Evolutionary conservation across 2,888 invertebrate genomes (phyloP).

Genomic region (Megastigmus dorsalis): DNA sequence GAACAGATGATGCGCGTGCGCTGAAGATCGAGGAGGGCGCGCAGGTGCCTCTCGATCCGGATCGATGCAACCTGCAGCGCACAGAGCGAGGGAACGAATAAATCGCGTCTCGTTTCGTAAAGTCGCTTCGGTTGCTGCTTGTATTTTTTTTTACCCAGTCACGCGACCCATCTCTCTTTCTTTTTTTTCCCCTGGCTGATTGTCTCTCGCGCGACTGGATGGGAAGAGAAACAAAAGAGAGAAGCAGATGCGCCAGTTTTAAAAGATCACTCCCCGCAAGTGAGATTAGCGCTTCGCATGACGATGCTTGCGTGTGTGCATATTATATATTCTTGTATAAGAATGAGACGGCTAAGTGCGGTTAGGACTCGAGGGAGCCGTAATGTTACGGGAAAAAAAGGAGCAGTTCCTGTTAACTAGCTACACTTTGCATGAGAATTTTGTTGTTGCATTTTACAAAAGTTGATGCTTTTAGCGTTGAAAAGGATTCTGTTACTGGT

Average conservation of each 20-base stretch:
- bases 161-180: conserved; percentile 3
- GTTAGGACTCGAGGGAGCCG: neutral
- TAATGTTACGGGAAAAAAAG: neutral
- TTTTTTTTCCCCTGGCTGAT: no score
- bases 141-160: neutral
- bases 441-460: no score
- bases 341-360: conserved; percentile 23
- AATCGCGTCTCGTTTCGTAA: conserved; percentile 24
- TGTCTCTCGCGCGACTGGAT: no score
- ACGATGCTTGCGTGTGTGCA: neutral
- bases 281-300: neutral
- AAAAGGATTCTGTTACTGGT: no score
- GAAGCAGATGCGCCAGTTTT: conserved; percentile 25
- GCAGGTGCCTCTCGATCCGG: neutral
- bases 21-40: neutral
- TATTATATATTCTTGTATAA: no score
- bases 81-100: conserved; percentile 1
- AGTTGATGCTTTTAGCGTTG: no score
- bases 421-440: no score
- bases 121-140: neutral
- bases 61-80: conserved; percentile 16
- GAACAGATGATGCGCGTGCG: no score
- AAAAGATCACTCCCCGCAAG: neutral
- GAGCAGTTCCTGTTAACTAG: no score
- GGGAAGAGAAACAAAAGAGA: neutral